Evolutionary conservation across 2,888 invertebrate genomes (phyloP).

Genomic region (Chrysomela aeneicollis): DNA sequence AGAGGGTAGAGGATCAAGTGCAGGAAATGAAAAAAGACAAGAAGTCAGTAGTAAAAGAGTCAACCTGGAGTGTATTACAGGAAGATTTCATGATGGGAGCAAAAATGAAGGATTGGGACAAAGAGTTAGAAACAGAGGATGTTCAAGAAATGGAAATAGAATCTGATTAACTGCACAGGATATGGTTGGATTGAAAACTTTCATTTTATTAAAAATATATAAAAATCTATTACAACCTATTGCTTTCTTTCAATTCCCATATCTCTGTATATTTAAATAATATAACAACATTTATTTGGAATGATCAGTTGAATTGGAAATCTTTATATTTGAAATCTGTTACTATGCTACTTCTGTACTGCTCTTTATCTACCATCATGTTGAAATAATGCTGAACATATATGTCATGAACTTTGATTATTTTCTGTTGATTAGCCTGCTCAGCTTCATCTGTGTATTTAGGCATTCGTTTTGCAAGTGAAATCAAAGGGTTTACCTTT

Average conservation of each 20-base stretch:
- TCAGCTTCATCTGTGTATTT: constrained; percentile 4
- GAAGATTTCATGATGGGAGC: constrained; percentile 92
- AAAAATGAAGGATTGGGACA: constrained; percentile 92
- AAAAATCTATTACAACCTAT: too few relatives aligned
- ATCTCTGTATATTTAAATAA: too few relatives aligned
- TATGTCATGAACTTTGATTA: constrained; percentile 18
- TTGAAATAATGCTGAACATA: constrained; percentile 23
- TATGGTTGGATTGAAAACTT: constrained; percentile 11
- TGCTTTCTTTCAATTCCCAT: too few relatives aligned
- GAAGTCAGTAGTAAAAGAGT: constrained; percentile 48
- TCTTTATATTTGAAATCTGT: not conserved
- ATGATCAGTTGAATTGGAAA: not conserved
- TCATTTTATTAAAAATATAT: constrained; percentile 8
- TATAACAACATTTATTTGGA: too few relatives aligned
- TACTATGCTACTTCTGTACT: not conserved
- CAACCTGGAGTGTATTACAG: constrained; percentile 72
- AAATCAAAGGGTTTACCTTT: constrained; percentile 25
- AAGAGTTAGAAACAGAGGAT: constrained; percentile 66
- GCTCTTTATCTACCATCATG: not conserved
- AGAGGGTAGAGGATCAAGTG: constrained; percentile 53
- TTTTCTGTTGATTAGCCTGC: constrained; percentile 19
- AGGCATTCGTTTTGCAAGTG: constrained; percentile 16
- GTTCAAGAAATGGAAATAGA: constrained; percentile 47
- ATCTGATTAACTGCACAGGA: constrained; percentile 32
- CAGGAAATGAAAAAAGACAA: constrained; percentile 60